Base-by-base conservation (phyloP, 2,797 vertebrate genomes). In the Vireo griseus region DNA sequence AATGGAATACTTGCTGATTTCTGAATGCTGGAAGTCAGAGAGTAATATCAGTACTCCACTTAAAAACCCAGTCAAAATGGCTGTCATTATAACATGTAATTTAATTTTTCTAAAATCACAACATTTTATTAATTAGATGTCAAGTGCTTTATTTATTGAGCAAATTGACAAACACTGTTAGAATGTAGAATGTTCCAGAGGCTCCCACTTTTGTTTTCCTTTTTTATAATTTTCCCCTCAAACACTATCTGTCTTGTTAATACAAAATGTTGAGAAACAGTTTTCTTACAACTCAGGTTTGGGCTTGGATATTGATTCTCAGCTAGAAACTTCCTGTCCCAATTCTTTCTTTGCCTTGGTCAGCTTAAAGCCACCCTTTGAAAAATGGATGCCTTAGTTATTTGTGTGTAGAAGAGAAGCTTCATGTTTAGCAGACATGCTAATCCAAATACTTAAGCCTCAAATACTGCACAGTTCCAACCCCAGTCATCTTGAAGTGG, bases 211-310 rank as follows among this genome's bases (percentile, higher is more conserved):
- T 7, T 7, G 1, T 10, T 45, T 44, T 26, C 5, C 13, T 5
- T 37, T 20, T 8, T 16, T 37, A 15, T 8, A 4, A 11, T 6
- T 6, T 0, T 0, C 0, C 21, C 12, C 6, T 5, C 4, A 7
- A 74, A 59, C 22, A 35, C 7, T 44, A 18, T 39, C 66, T 37
- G 44, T 14, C 8, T 45, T 79, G 33, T 61, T 69, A 66, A 58
- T 79, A 42, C 29, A 51, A 66, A 69, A 73, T 16, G 4, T 25
- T 78, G 20, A 85, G 22, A 76, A 82, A 33, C 1, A 3, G 5
- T 47, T 87, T 84, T 74, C 21, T 86, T 42, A 57, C 1, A 1
- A 24, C 13, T 4, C 28, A 39, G 8, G 10, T 55, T 58, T 85
- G 72, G 42, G 10, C 33, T 79, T 66, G 16, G 16, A 37, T 87